Base-by-base conservation (phyloP, 2,113 vertebrate species). In the Epinephelus fuscoguttatus region DNA sequence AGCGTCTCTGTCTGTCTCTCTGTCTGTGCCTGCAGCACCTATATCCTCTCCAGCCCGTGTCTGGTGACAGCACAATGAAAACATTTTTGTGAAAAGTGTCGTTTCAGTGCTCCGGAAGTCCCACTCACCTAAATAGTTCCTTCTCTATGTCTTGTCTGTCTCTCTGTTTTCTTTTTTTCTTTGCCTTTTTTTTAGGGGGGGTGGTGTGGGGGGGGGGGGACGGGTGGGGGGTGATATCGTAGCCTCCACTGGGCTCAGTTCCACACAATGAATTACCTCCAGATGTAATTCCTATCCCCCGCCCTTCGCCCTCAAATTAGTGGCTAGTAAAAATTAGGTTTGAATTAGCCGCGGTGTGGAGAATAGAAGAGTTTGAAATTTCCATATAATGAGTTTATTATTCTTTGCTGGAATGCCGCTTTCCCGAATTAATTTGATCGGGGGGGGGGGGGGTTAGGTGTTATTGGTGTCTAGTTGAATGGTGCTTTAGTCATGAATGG, bases 251-350 rank as follows among this genome's bases (percentile, higher is more conserved):
- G 90, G 94, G 93, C 94, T 93, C 68, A 62, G 85, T 91, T 96
- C 94, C 95, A 94, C 86, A 74, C 80, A 81, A 88, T 87, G 92
- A 95, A 96, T 96, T 94, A 94, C 92, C 93, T 95, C 95, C 95
- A 95, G 94, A 95, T 96, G 95, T 94, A 94, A 93, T 94, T 94
- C 94, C 93, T 90, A 57, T 72, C 81, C 84, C 91, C 88, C 86
- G 45, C 90, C 89, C 84, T 85, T 87, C 80, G 75, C 90, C 88
- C 87, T 90, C 89, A 93, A 95, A 95, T 96, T 96, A 95, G 95
- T 94, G 93, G 94, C 94, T 91, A 93, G 94, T 95, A 95, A 95
- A 94, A 96, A 95, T 95, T 95, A 94, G 92, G 73, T 94, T 91
- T 92, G 92, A 96, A 95, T 96, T 95, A 95, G 93, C 87, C 70